Evolutionary conservation across 2,888 invertebrate species (phyloP).

Genomic region (Zhuqinia jingwanae): DNA sequence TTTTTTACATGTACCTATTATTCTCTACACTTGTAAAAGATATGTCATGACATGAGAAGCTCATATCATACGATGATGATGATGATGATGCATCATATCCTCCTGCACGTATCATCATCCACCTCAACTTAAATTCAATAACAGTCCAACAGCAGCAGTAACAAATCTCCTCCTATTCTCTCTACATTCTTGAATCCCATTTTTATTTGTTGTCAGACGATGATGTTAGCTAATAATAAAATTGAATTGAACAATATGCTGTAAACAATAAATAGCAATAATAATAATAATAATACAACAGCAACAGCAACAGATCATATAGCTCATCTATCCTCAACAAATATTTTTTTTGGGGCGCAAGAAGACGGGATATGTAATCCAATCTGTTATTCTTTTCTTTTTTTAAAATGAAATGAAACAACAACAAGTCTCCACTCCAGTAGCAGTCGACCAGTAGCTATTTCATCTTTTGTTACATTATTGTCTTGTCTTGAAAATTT

Average conservation of each 20-base stretch:
- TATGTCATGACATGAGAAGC: slow-evolving; percentile 45
- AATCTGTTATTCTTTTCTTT: slow-evolving; percentile 16
- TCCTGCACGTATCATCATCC: slow-evolving; percentile 13
- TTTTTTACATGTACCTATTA: neutral
- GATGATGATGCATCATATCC: too few species aligned
- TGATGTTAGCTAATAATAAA: slow-evolving; percentile 46
- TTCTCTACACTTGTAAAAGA: slow-evolving; percentile 38
- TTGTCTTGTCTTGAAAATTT: neutral
- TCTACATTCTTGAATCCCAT: neutral
- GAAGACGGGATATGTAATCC: slow-evolving; percentile 28
- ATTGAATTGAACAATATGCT: too few species aligned
- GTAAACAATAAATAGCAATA: too few species aligned
- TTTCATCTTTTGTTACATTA: too few species aligned
- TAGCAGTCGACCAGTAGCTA: too few species aligned
- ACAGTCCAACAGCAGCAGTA: too few species aligned
- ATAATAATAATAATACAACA: neutral
- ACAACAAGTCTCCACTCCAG: slow-evolving; percentile 17
- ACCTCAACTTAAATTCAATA: neutral
- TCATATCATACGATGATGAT: too few species aligned
- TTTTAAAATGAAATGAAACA: neutral
- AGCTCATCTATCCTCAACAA: too few species aligned
- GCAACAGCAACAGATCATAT: neutral
- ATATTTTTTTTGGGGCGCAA: slow-evolving; percentile 11
- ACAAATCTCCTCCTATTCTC: neutral
- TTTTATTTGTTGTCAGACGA: slow-evolving; percentile 15